phyloP scores from a whole-genome alignment of 1,140 invertebrate species.

The Ceratitis capitata region DNA sequence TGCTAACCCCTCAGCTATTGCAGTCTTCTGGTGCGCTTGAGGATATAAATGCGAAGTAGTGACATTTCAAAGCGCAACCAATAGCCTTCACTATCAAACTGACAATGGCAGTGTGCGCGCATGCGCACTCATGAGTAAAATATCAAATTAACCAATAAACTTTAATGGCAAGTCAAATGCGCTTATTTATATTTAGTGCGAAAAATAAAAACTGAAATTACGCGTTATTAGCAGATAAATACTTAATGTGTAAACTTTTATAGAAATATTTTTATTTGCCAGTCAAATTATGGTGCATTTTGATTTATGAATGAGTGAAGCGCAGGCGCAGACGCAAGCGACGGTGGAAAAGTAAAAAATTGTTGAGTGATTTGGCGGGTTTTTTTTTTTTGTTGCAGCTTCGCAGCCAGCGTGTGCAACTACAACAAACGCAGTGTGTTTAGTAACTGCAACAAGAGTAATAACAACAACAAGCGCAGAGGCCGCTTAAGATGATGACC shows the following conservation, averaged over 20 bases:
- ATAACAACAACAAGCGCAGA: background rate
- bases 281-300: background rate
- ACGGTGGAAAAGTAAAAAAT: background rate
- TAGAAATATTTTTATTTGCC: background rate
- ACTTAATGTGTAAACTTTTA: background rate
- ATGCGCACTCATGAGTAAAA: background rate
- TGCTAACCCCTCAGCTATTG: too few species aligned
- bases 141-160: conserved; percentile 20
- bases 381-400: background rate
- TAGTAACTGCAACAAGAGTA: background rate
- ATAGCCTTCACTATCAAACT: background rate
- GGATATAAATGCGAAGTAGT: too few species aligned
- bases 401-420: background rate
- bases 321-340: background rate
- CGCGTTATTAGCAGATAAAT: background rate
- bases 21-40: too few species aligned
- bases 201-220: background rate
- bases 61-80: too few species aligned
- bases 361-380: background rate
- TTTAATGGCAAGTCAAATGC: background rate
- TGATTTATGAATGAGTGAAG: conserved; percentile 31
- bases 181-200: background rate
- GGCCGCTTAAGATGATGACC: conserved; percentile 42
- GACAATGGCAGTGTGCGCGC: background rate
- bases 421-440: too few species aligned